These are phyloP conservation scores for Drosophila rubida DNA, from an alignment of 2,888 invertebrate genomes.

Conservation along the genomic window DNA sequence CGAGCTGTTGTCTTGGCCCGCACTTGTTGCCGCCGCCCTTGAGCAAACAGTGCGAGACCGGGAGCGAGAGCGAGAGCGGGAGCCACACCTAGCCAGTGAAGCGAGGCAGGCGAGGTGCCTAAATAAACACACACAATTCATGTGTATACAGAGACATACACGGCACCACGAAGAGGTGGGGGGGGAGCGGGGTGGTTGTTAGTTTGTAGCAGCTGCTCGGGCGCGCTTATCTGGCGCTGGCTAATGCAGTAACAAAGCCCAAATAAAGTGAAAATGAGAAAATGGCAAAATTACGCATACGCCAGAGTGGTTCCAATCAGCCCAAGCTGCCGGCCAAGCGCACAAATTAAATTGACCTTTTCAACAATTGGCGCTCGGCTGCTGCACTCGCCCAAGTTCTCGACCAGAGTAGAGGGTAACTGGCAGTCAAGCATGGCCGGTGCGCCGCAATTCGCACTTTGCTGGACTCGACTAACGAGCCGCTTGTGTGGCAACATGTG, in stretches of 20 bases:
- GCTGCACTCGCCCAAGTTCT: no score
- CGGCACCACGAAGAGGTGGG: constrained; percentile 18
- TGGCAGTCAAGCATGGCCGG: neutral
- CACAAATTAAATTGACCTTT: constrained; percentile 75
- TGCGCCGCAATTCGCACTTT: neutral
- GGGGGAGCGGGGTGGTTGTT: neutral
- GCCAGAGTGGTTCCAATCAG: constrained; percentile 57
- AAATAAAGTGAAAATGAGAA: constrained; percentile 22
- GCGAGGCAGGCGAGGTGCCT: constrained; percentile 51
- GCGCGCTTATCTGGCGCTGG: constrained; percentile 26
- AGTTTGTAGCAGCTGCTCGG: constrained; percentile 23
- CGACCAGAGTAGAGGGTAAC: constrained; percentile 6
- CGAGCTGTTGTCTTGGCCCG: constrained; percentile 15
- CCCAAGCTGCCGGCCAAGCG: constrained; percentile 45
- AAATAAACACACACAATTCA: constrained; percentile 49
- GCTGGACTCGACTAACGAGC: constrained; percentile 51
- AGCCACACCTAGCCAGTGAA: constrained; percentile 54
- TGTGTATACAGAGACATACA: constrained; percentile 12
- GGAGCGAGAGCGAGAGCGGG: no score
- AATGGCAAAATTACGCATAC: constrained; percentile 52
- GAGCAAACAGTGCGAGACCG: constrained; percentile 33
- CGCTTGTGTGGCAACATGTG: constrained; percentile 33
- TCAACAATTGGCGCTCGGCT: constrained; percentile 43
- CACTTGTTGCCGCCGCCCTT: constrained; percentile 63
- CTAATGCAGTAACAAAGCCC: constrained; percentile 43